phyloP scores from a whole-genome alignment of 2,113 vertebrate species.

The Ceuthmochares aereus region DNA sequence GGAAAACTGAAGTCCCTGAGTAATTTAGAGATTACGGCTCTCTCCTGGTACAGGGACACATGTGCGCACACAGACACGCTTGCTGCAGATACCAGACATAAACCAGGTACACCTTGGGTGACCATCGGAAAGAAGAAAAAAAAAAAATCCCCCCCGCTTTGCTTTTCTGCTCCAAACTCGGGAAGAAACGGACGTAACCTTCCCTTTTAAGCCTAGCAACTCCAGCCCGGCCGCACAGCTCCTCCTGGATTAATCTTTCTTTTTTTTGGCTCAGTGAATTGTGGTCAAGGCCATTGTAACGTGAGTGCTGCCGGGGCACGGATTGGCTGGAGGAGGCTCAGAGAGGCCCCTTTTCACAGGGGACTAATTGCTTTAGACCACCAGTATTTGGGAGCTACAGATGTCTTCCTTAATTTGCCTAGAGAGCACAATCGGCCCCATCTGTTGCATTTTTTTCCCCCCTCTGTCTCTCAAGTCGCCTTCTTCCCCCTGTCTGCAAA shows the following conservation, averaged over 20 bases:
- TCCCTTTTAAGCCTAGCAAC: slow-evolving; percentile 78
- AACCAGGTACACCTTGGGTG: neutral
- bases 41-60: neutral
- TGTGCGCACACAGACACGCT: neutral
- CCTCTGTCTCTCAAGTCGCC: slow-evolving; percentile 75
- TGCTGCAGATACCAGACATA: neutral
- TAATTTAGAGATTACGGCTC: slow-evolving; percentile 71
- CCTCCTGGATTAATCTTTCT: slow-evolving; percentile 89
- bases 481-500: slow-evolving; percentile 88
- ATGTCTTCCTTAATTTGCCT: slow-evolving; percentile 99
- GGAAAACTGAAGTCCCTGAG: slow-evolving; percentile 69
- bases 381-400: slow-evolving; percentile 94
- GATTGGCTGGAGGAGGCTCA: slow-evolving; percentile 89
- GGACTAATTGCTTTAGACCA: slow-evolving; percentile 94
- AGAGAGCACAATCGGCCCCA: slow-evolving; percentile 97
- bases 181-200: slow-evolving; percentile 72
- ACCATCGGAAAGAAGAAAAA: neutral
- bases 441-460: slow-evolving; percentile 94
- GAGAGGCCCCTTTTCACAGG: slow-evolving; percentile 90
- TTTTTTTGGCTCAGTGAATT: slow-evolving; percentile 90
- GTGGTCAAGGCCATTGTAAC: slow-evolving; percentile 95
- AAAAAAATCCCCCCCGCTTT: neutral
- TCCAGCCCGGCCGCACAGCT: slow-evolving; percentile 78
- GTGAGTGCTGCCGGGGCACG: slow-evolving; percentile 85
- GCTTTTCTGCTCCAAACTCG: slow-evolving; percentile 34